A percentile compares a stretch with the other conserved stretches of the same genome.
These are phyloP conservation scores for Cyprinodon brontotheroides DNA, from an alignment of 2,113 vertebrate genomes.

Conservation along the genomic window DNA sequence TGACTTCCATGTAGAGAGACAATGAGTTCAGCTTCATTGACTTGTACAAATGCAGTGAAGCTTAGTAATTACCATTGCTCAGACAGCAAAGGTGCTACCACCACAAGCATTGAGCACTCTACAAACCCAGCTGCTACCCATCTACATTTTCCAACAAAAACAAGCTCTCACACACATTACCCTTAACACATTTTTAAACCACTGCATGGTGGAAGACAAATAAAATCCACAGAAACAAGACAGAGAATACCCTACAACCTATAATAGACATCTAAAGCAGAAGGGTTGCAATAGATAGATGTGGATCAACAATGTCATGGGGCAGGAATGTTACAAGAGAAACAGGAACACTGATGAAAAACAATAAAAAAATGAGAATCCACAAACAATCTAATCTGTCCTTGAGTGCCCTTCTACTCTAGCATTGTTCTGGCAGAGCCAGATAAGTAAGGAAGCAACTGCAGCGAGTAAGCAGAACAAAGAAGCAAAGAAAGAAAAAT, in stretches of 20 bases:
- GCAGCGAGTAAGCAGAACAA: slow-evolving; percentile 60
- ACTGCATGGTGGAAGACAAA: neutral
- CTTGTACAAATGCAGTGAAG: slow-evolving; percentile 69
- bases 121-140: slow-evolving; percentile 6
- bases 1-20: slow-evolving; percentile 74
- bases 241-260: slow-evolving; percentile 11
- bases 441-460: slow-evolving; percentile 65
- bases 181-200: slow-evolving; percentile 27
- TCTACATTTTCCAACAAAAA: slow-evolving; percentile 11
- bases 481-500: slow-evolving; percentile 64
- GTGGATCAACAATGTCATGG: slow-evolving; percentile 42
- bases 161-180: slow-evolving; percentile 16
- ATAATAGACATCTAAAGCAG: slow-evolving; percentile 1
- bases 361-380: slow-evolving; percentile 58
- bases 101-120: slow-evolving; percentile 30
- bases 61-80: slow-evolving; percentile 74
- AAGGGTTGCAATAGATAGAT: slow-evolving; percentile 29
- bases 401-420: slow-evolving; percentile 72
- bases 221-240: slow-evolving; percentile 27
- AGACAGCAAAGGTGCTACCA: slow-evolving; percentile 58
- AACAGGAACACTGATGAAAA: slow-evolving; percentile 24
- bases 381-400: slow-evolving; percentile 73
- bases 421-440: slow-evolving; percentile 68
- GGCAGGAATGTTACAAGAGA: slow-evolving; percentile 16
- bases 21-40: slow-evolving; percentile 78